A percentile compares a stretch with the other conserved stretches of the same genome.
Conservation (phyloP, 2,888 invertebrate genomes). For the Glaucopsyche alexis region DNA sequence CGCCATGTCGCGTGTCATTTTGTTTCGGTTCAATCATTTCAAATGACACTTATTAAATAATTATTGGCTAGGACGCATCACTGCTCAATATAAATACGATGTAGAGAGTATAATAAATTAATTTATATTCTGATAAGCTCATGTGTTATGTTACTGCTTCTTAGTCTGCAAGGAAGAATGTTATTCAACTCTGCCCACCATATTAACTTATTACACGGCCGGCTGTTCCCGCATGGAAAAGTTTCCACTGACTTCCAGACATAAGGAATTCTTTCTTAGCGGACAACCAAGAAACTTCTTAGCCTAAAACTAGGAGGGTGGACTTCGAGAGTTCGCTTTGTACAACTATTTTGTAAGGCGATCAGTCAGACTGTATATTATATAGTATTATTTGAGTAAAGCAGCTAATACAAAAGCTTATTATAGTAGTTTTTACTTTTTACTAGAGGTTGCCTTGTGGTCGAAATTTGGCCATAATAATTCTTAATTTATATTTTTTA, state of each 20-base stretch:
- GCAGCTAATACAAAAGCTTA: too few relatives aligned
- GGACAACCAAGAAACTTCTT: constrained; percentile 14
- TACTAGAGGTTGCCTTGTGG: too few relatives aligned
- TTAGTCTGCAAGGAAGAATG: neutral
- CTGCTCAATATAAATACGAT: too few relatives aligned
- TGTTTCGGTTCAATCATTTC: too few relatives aligned
- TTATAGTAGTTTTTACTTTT: too few relatives aligned
- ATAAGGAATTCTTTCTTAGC: constrained; percentile 16
- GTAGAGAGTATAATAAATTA: too few relatives aligned
- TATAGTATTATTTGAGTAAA: neutral
- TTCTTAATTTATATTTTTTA: too few relatives aligned
- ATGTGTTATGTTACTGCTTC: neutral
- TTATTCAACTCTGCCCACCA: neutral
- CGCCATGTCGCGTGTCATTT: too few relatives aligned
- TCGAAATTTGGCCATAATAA: too few relatives aligned
- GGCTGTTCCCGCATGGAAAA: constrained; percentile 8
- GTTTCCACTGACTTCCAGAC: neutral
- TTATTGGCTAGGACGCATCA: too few relatives aligned
- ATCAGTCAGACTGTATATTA: neutral
- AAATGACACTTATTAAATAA: too few relatives aligned
- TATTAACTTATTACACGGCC: constrained; percentile 8
- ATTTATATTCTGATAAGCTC: too few relatives aligned
- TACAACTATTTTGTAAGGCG: neutral
- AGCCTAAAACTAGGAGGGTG: constrained; percentile 12
- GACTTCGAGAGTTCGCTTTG: constrained; percentile 14